Evolutionary conservation across 2,113 vertebrate genomes (phyloP), one percentile per base, ranked within the genome.

Genomic region (Ptilorrhoa leucosticta): DNA sequence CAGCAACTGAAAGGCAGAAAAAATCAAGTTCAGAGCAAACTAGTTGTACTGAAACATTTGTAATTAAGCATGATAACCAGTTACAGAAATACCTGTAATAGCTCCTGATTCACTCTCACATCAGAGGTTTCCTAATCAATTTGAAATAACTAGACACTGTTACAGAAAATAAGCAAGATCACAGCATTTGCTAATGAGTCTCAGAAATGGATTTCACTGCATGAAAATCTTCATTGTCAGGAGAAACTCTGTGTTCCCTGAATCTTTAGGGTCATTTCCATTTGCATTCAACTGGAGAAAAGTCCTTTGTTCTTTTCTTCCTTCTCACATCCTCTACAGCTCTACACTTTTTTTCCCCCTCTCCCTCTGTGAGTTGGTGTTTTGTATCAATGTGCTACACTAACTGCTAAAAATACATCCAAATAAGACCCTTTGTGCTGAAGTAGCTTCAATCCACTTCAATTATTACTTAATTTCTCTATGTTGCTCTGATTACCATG

Each of bases 161-260:
- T 96, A 94, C 39, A 95, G 95, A 98, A 98, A 98, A 98, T 97
- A 98, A 98, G 97, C 96, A 97, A 97, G 97, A 98, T 98, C 97
- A 98, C 95, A 98, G 96, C 63, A 16, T 95, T 97, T 97, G 86
- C 95, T 98, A 98, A 98, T 97, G 97, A 98, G 95, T 96, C 96
- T 97, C 96, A 95, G 87, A 98, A 98, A 98, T 97, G 97, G 95
- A 98, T 98, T 98, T 98, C 56, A 17, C 95, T 81, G 96, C 96
- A 96, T 97, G 97, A 98, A 98, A 98, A 98, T 97, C 75, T 97
- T 98, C 97, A 97, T 94, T 98, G 97, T 97, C 90, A 92, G 94
- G 96, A 98, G 92, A 97, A 97, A 98, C 92, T 84, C 87, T 97
- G 83, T 95, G 60, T 94, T 98, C 95, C 86, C 89, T 96, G 91